phyloP scores from a whole-genome alignment of 2,888 invertebrate genomes.

The Meliscaeva auricollis region DNA sequence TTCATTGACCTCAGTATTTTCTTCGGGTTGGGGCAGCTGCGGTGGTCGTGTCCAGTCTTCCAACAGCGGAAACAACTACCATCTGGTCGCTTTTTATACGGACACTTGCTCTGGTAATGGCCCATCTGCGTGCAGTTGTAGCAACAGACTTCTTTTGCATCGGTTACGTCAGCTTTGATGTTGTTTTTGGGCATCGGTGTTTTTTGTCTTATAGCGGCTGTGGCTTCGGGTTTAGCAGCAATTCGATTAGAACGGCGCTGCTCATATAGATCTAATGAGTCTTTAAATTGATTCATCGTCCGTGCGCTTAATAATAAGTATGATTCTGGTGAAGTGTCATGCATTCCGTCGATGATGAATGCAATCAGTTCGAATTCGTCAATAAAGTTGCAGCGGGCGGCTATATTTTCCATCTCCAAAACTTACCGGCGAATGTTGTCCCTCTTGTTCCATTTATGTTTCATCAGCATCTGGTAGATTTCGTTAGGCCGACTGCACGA shows the following conservation, averaged over 20 bases:
- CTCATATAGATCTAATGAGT: conserved; percentile 50
- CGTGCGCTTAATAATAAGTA: conserved; percentile 49
- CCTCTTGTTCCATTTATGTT: conserved; percentile 12
- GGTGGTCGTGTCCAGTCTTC: conserved; percentile 18
- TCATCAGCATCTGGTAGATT: conserved; percentile 11
- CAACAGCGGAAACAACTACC: conserved; percentile 4
- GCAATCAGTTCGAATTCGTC: conserved; percentile 48
- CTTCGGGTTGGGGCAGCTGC: conserved; percentile 24
- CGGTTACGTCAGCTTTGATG: no score
- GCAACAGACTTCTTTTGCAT: no score
- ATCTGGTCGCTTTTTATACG: conserved; percentile 32
- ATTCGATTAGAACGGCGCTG: no score
- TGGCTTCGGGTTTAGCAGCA: no score
- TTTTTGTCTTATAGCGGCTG: no score
- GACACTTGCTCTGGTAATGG: conserved; percentile 39
- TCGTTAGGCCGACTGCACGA: conserved; percentile 19
- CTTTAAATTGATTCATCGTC: conserved; percentile 60
- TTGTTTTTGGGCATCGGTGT: no score
- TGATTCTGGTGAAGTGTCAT: conserved; percentile 53
- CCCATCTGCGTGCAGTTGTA: conserved; percentile 37
- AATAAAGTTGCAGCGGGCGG: no score
- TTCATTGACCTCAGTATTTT: background rate
- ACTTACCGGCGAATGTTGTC: conserved; percentile 63
- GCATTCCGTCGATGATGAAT: conserved; percentile 45
- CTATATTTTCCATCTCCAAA: no score